Base-by-base conservation (phyloP, 2,797 vertebrate species). In the Anas capensis region DNA sequence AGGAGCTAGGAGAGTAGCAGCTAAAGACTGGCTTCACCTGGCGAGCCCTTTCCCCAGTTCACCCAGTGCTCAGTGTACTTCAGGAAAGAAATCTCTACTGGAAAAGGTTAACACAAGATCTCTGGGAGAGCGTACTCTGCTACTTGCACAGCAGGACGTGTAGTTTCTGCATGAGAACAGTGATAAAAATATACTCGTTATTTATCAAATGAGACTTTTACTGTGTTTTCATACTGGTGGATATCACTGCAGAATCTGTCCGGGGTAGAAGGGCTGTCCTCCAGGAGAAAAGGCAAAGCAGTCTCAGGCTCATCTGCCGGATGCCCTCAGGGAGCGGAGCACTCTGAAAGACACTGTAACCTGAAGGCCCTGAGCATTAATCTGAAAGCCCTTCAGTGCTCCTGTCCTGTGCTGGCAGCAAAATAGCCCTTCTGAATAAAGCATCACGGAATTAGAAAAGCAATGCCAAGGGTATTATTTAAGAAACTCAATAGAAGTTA, bases 11-110 rank as follows among this genome's bases (percentile, higher is more conserved):
- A 82, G 29, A 90, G n/a, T 17, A 66, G 27, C 16, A 27, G 31
- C 51, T 46, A 29, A 19, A 66, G 46, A 31, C 19, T 38, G 71
- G 36, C 24, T 77, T 72, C 65, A n/a, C 17, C 53, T 77, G 34
- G 58, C 0, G 0, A 24, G 31, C 15, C 8, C 7, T 66, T 46
- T 81, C 34, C 36, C 38, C 69, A 29, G 8, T 64, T 54, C 2
- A 23, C 16, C 34, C 40, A 44, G 54, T 79, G 58, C 17, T 75
- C 21, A 20, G 42, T 29, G 20, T 82, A 20, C 20, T 64, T 70
- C 34, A 81, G 36, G 40, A 69, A 38, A 46, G 18, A 75, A 86
- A 44, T 29, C 18, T 60, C 56, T 80, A 18, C 46, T 70, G 65
- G 57, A 69, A 89, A 78, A 88, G 13, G 38, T 62, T 82, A 71